A percentile compares a stretch with the other conserved stretches of the same genome.
Conservation (phyloP, 2,888 invertebrate species). For the Ochropacha duplaris region DNA sequence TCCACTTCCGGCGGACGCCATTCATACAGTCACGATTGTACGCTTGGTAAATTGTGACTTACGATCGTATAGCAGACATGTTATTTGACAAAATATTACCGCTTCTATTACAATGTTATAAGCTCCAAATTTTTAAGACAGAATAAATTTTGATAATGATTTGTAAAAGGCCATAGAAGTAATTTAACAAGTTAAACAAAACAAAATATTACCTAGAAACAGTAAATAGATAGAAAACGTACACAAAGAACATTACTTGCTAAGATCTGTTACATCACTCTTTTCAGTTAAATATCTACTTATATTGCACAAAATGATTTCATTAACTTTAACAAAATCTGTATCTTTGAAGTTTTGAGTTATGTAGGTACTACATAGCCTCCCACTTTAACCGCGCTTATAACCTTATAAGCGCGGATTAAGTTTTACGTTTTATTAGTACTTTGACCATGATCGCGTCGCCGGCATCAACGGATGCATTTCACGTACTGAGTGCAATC, state of each 20-base stretch:
- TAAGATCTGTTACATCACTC: not conserved
- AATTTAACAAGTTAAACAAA: not conserved
- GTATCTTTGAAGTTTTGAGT: not conserved
- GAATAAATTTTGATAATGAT: not conserved
- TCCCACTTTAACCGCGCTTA: too few relatives aligned
- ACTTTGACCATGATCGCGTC: too few relatives aligned
- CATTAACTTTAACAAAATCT: not conserved
- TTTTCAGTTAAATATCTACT: too few relatives aligned
- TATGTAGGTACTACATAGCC: too few relatives aligned
- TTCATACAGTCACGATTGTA: constrained; percentile 7
- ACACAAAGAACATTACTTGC: not conserved
- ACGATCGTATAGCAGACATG: not conserved
- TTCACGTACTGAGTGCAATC: too few relatives aligned
- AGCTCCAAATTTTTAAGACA: not conserved
- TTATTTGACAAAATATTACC: not conserved
- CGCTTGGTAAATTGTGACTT: not conserved
- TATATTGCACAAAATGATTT: not conserved
- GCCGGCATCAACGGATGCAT: too few relatives aligned
- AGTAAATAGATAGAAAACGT: not conserved
- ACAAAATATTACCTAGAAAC: too few relatives aligned
- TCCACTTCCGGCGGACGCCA: constrained; percentile 7
- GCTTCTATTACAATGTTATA: not conserved
- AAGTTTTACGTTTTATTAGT: too few relatives aligned
- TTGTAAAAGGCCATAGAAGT: not conserved
- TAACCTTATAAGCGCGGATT: too few relatives aligned